phyloP scores from a whole-genome alignment of 2,888 invertebrate genomes.

The Sesia bembeciformis region DNA sequence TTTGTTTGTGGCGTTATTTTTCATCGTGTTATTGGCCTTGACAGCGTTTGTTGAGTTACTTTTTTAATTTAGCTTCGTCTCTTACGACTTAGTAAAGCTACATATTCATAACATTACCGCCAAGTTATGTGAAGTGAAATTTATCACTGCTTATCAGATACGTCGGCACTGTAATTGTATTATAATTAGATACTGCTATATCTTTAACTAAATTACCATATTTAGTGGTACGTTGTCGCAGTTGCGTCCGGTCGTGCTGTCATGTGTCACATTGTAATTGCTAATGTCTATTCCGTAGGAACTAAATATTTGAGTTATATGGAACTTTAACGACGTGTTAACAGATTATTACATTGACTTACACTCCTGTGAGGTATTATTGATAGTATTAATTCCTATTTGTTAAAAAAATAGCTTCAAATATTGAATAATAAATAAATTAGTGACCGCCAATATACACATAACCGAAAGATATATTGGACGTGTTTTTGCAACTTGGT shows the following conservation, averaged over 20 bases:
- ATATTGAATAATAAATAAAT: too few relatives aligned
- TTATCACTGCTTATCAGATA: too few relatives aligned
- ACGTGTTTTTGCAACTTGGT: too few relatives aligned
- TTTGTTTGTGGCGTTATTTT: slow-evolving; percentile 9
- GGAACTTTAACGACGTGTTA: not conserved
- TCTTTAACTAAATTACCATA: not conserved
- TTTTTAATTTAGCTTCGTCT: not conserved
- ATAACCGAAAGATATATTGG: too few relatives aligned
- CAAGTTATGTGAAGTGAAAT: too few relatives aligned
- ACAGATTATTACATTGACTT: not conserved
- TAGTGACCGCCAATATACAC: too few relatives aligned
- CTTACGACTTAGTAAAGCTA: not conserved
- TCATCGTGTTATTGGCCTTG: slow-evolving; percentile 4
- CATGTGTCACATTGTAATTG: not conserved
- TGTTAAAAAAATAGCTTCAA: too few relatives aligned
- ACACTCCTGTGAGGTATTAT: too few relatives aligned
- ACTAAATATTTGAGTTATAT: not conserved
- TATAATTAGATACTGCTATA: not conserved
- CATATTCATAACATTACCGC: too few relatives aligned
- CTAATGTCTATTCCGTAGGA: not conserved
- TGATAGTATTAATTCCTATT: too few relatives aligned
- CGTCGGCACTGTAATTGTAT: not conserved
- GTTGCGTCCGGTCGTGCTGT: not conserved
- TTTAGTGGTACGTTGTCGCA: not conserved
- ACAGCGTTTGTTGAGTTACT: not conserved